Evolutionary conservation across 2,888 invertebrate genomes (phyloP).

Genomic region (Drosophila borealis): DNA sequence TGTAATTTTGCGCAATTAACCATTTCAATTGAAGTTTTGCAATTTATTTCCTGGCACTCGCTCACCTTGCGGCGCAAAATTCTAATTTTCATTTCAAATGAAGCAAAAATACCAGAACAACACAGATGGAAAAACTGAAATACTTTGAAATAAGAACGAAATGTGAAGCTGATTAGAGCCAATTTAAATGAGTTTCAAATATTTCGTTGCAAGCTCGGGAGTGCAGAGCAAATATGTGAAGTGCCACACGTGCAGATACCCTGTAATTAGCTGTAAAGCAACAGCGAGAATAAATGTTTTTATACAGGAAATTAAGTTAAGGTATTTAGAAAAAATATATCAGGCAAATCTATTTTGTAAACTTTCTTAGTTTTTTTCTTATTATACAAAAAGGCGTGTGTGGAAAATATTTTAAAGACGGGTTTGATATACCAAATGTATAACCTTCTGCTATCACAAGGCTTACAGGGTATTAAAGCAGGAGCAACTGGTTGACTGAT

Average conservation of each 20-base stretch:
- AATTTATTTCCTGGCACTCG: conserved; percentile 58
- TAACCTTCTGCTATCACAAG: too few species aligned
- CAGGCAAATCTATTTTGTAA: too few species aligned
- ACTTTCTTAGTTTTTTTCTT: too few species aligned
- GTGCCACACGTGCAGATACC: neutral
- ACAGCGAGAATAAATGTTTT: too few species aligned
- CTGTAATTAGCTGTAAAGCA: neutral
- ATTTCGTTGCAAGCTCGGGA: conserved; percentile 1
- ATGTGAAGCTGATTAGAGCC: conserved; percentile 30
- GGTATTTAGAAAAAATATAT: too few species aligned
- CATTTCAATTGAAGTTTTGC: conserved; percentile 33
- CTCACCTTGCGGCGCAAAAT: conserved; percentile 26
- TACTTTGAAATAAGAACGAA: conserved; percentile 17
- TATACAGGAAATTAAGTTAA: too few species aligned
- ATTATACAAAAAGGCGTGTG: too few species aligned
- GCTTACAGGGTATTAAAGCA: conserved; percentile 18
- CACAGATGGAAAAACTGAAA: conserved; percentile 13
- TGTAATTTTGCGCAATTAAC: conserved; percentile 55
- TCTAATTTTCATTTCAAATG: conserved; percentile 56
- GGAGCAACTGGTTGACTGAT: conserved; percentile 22
- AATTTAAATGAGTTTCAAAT: conserved; percentile 52
- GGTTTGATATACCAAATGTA: too few species aligned
- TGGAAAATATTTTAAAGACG: too few species aligned
- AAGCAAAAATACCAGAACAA: conserved; percentile 40
- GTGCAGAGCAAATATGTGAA: neutral